Evolutionary conservation across 2,888 invertebrate genomes (phyloP).

Genomic region (Erebia palarica): DNA sequence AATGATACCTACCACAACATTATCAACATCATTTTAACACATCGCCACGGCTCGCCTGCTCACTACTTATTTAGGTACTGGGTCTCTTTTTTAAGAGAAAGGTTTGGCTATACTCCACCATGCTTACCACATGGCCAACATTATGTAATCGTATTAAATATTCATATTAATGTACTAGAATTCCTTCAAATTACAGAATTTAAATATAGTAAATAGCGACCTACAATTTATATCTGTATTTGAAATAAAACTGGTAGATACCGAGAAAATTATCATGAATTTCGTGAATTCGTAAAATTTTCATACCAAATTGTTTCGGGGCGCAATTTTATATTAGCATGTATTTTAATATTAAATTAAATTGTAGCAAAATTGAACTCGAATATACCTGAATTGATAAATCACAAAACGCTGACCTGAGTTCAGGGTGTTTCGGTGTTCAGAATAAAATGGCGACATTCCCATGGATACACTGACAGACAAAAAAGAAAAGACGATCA

Average conservation of each 20-base stretch:
- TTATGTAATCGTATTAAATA: neutral
- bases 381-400: neutral
- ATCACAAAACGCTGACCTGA: too few relatives aligned
- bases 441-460: too few relatives aligned
- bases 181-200: slow-evolving; percentile 19
- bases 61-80: too few relatives aligned
- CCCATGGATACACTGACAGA: too few relatives aligned
- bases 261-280: slow-evolving; percentile 17
- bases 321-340: slow-evolving; percentile 5
- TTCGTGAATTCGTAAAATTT: slow-evolving; percentile 23
- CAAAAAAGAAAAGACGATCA: too few relatives aligned
- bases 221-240: neutral
- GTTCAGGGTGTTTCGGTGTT: too few relatives aligned
- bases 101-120: too few relatives aligned
- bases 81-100: too few relatives aligned
- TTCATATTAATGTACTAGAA: neutral
- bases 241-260: slow-evolving; percentile 13
- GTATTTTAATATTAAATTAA: slow-evolving; percentile 15
- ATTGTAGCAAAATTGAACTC: slow-evolving; percentile 7
- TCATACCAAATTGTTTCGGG: slow-evolving; percentile 18
- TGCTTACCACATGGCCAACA: neutral
- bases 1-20: too few relatives aligned
- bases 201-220: neutral
- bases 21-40: too few relatives aligned
- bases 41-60: too few relatives aligned